Conservation (phyloP, 2,888 invertebrate genomes). For the Euproctis similis region DNA sequence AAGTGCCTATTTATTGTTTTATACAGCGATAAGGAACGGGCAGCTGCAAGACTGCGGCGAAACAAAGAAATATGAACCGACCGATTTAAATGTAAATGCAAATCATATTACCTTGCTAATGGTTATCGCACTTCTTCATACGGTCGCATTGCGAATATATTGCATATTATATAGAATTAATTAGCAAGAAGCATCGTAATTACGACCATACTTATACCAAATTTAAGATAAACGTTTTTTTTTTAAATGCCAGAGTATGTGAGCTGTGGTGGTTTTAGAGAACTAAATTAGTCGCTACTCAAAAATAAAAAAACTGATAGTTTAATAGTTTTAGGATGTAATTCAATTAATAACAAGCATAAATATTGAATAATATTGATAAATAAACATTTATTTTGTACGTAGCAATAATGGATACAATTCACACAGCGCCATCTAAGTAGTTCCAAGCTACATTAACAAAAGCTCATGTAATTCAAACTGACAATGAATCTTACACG, state of each 20-base stretch:
- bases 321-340: conserved; percentile 12
- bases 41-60: conserved; percentile 60
- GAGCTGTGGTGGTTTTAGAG: not conserved
- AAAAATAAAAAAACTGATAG: conserved; percentile 12
- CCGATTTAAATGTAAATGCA: conserved; percentile 48
- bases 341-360: conserved; percentile 7
- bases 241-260: not conserved
- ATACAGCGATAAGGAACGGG: conserved; percentile 53
- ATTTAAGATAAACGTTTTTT: conserved; percentile 7
- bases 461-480: no score
- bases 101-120: conserved; percentile 38
- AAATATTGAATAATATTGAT: no score
- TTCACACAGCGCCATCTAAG: no score
- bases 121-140: conserved; percentile 34
- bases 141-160: conserved; percentile 37
- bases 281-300: conserved; percentile 1
- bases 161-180: conserved; percentile 56
- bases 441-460: no score
- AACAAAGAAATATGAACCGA: conserved; percentile 61
- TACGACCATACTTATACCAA: no score
- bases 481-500: no score
- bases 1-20: conserved; percentile 63
- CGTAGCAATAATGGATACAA: no score
- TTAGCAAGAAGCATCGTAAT: conserved; percentile 46
- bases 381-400: no score